Conservation (phyloP, 2,888 invertebrate species). For the Seira musarum region DNA sequence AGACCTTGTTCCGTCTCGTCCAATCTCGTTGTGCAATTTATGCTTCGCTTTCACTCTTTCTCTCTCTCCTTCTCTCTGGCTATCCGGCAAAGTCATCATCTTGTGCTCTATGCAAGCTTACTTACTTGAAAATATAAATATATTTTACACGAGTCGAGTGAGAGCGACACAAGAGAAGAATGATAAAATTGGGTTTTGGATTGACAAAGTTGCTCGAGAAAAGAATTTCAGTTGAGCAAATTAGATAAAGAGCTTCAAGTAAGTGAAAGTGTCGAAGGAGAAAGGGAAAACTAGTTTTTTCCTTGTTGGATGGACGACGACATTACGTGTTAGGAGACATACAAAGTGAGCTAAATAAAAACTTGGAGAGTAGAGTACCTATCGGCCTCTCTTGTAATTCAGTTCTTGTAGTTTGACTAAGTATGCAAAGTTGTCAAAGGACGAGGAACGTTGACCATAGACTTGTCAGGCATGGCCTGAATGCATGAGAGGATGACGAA, state of each 20-base stretch:
- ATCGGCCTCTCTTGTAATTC: constrained; percentile 27
- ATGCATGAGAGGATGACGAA: constrained; percentile 23
- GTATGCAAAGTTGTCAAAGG: constrained; percentile 37
- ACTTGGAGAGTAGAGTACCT: background rate
- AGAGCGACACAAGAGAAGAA: constrained; percentile 18
- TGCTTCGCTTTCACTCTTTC: constrained; percentile 32
- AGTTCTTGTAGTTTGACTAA: constrained; percentile 27
- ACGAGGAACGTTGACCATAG: constrained; percentile 31
- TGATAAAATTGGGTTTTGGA: constrained; percentile 51
- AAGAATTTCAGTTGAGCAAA: constrained; percentile 49
- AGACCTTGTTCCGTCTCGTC: background rate
- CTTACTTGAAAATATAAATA: constrained; percentile 20
- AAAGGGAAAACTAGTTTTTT: constrained; percentile 27
- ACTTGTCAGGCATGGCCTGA: constrained; percentile 43
- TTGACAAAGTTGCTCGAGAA: constrained; percentile 51
- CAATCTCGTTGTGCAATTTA: constrained; percentile 52
- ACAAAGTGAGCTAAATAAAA: constrained; percentile 19
- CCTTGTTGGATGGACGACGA: constrained; percentile 27
- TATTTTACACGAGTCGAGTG: background rate
- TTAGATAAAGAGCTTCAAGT: constrained; percentile 52
- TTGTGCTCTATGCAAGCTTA: background rate
- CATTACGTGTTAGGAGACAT: constrained; percentile 12
- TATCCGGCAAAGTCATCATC: constrained; percentile 11
- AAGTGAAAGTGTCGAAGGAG: constrained; percentile 53
- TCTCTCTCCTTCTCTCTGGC: constrained; percentile 15